These are phyloP conservation scores for Protonemura montana DNA, from an alignment of 2,888 invertebrate species.

Conservation along the genomic window DNA sequence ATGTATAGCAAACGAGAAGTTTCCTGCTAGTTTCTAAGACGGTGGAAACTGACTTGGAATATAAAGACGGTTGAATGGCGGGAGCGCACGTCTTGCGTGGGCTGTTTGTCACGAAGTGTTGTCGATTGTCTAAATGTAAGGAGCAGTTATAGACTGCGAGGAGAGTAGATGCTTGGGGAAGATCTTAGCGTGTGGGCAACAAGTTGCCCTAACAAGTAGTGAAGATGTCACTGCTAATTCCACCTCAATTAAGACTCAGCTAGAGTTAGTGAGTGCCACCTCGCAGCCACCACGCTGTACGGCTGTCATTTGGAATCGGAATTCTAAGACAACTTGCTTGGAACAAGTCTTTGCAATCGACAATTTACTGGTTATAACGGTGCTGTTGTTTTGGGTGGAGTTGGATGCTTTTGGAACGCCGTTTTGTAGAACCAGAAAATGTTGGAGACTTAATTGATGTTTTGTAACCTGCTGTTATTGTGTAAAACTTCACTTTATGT, in stretches of 20 bases:
- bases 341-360: neutral
- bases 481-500: no score
- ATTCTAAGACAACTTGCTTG: neutral
- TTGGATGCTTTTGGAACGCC: neutral
- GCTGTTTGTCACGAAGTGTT: conserved; percentile 1
- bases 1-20: neutral
- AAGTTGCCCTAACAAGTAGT: conserved; percentile 40
- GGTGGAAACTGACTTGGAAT: neutral
- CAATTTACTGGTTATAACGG: neutral
- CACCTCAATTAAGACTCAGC: conserved; percentile 44
- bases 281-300: neutral
- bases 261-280: neutral
- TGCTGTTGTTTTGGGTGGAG: neutral
- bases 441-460: no score
- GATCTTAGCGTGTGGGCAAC: conserved; percentile 26
- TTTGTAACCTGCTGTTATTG: no score
- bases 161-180: neutral
- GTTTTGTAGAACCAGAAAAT: neutral
- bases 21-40: neutral
- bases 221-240: conserved; percentile 45
- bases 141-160: neutral
- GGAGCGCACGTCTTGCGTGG: conserved; percentile 9
- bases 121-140: conserved; percentile 15
- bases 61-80: neutral
- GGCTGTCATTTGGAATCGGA: neutral